Percentiles rank a stretch among this genome's conserved stretches.
phyloP scores from a whole-genome alignment of 2,888 invertebrate genomes.

The Aethes cnicana region DNA sequence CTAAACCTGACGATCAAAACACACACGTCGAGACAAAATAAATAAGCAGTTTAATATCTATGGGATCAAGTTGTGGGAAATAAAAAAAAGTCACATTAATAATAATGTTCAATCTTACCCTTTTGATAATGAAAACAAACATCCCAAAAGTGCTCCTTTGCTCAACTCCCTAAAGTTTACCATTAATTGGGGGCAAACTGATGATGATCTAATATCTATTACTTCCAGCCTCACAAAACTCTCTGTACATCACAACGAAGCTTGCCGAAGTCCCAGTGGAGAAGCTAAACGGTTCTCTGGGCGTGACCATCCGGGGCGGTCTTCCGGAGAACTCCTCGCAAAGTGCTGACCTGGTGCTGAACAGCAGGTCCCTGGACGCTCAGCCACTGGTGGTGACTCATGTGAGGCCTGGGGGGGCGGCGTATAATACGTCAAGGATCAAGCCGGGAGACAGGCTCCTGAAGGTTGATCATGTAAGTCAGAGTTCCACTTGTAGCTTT shows the following conservation, averaged over 20 bases:
- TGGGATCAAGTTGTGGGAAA: too few relatives aligned
- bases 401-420: slow-evolving; percentile 93
- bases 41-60: too few relatives aligned
- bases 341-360: slow-evolving; percentile 84
- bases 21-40: too few relatives aligned
- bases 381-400: slow-evolving; percentile 94
- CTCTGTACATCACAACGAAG: slow-evolving; percentile 88
- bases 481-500: too few relatives aligned
- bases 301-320: slow-evolving; percentile 93
- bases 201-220: slow-evolving; percentile 14
- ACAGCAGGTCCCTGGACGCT: slow-evolving; percentile 79
- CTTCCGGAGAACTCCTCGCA: slow-evolving; percentile 80
- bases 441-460: slow-evolving; percentile 94
- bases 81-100: too few relatives aligned
- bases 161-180: too few relatives aligned
- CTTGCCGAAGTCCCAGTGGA: slow-evolving; percentile 91
- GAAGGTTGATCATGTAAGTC: slow-evolving; percentile 90
- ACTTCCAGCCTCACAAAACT: slow-evolving; percentile 85
- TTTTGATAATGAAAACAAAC: too few relatives aligned
- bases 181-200: too few relatives aligned
- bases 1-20: too few relatives aligned
- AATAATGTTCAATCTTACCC: too few relatives aligned
- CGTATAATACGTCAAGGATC: slow-evolving; percentile 94
- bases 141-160: too few relatives aligned
- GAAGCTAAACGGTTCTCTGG: slow-evolving; percentile 91